A percentile compares a stretch with the other conserved stretches of the same genome.
Evolutionary conservation across 2,888 invertebrate genomes (phyloP).

Genomic region (Galeopsomyia nigrocyanea): DNA sequence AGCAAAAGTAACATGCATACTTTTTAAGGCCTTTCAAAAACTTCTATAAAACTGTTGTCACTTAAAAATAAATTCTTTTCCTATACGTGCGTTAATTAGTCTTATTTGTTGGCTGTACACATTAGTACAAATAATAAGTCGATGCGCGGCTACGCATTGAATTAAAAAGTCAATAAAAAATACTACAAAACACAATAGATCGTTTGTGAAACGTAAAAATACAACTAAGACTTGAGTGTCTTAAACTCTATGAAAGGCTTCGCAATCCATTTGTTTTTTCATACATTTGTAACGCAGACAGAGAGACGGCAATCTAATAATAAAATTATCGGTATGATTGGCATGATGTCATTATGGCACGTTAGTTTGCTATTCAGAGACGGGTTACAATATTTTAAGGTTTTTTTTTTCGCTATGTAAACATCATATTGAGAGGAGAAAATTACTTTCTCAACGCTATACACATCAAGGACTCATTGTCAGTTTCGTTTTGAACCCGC

Average conservation of each 20-base stretch:
- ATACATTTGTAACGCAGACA: slow-evolving; percentile 35
- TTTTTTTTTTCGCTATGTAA: slow-evolving; percentile 56
- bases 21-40: slow-evolving; percentile 35
- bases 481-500: slow-evolving; percentile 34
- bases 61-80: slow-evolving; percentile 18
- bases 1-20: slow-evolving; percentile 25
- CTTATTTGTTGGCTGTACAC: slow-evolving; percentile 25
- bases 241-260: slow-evolving; percentile 26
- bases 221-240: slow-evolving; percentile 38
- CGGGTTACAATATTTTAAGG: slow-evolving; percentile 50
- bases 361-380: slow-evolving; percentile 62
- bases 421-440: slow-evolving; percentile 57
- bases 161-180: slow-evolving; percentile 33
- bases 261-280: slow-evolving; percentile 28
- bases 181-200: slow-evolving; percentile 37
- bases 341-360: slow-evolving; percentile 69
- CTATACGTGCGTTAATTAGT: slow-evolving; percentile 12
- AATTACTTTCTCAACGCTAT: slow-evolving; percentile 43
- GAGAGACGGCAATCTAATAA: slow-evolving; percentile 62
- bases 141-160: slow-evolving; percentile 13
- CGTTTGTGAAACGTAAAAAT: slow-evolving; percentile 26
- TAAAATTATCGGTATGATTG: slow-evolving; percentile 66
- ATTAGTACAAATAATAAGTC: slow-evolving; percentile 29
- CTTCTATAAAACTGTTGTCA: slow-evolving; percentile 25
- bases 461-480: slow-evolving; percentile 39